Evolutionary conservation across 2,113 vertebrate genomes (phyloP).

Genomic region (Myxocyprinus asiaticus): DNA sequence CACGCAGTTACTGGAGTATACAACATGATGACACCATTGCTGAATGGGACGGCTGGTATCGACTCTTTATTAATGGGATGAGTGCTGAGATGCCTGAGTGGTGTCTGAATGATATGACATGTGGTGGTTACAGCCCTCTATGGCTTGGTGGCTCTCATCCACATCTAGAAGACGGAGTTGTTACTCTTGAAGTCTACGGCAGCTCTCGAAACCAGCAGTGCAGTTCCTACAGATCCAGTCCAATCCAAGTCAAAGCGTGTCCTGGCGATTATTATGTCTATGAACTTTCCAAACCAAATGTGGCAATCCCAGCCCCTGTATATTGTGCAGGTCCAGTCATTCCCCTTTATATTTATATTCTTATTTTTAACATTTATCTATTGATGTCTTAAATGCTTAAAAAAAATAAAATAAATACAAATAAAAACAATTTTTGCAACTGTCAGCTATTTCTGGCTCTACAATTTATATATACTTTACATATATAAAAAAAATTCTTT

Average conservation of each 20-base stretch:
- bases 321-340: constrained; percentile 29
- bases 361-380: not conserved
- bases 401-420: too few species aligned
- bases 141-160: constrained; percentile 23
- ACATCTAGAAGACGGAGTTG: constrained; percentile 14
- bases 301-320: constrained; percentile 12
- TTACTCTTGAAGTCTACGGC: constrained; percentile 11
- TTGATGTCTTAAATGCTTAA: not conserved
- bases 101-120: constrained; percentile 21
- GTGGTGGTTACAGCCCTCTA: constrained; percentile 29
- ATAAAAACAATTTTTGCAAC: not conserved
- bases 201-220: constrained; percentile 1
- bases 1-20: not conserved
- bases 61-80: constrained; percentile 12
- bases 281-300: not conserved
- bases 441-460: too few species aligned
- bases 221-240: not conserved
- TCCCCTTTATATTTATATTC: not conserved
- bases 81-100: constrained; percentile 40
- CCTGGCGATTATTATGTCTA: constrained; percentile 23
- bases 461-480: too few species aligned
- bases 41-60: constrained; percentile 39
- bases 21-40: not conserved
- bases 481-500: too few species aligned
- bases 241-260: constrained; percentile 31